Percentiles rank a stretch among this genome's conserved stretches.
Conservation (phyloP, 2,113 vertebrate species). For the Chamaea fasciata region DNA sequence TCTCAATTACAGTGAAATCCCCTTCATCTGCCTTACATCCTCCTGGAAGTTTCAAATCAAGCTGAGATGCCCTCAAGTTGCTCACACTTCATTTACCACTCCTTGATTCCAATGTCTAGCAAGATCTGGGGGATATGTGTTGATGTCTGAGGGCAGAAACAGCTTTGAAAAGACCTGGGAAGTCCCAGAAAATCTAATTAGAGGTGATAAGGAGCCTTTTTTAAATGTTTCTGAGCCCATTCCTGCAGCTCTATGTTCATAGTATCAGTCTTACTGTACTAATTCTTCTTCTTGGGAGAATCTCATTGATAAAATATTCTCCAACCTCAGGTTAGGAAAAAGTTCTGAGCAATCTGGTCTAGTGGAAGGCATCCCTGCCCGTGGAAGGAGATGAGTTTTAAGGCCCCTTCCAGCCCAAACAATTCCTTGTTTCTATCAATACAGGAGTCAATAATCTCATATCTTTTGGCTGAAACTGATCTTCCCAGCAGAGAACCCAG, state of each 20-base stretch:
- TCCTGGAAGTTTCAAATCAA: not conserved
- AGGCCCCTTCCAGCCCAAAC: not conserved
- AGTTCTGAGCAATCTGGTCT: not conserved
- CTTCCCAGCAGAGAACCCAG: not conserved
- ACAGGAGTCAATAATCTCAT: rapidly evolving
- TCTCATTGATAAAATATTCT: not conserved
- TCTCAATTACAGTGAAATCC: not conserved
- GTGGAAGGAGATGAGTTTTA: not conserved
- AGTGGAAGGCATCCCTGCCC: not conserved
- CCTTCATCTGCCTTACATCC: not conserved
- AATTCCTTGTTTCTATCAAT: not conserved
- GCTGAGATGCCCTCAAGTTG: not conserved
- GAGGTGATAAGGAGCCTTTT: not conserved
- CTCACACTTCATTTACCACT: not conserved
- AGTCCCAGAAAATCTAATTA: not conserved
- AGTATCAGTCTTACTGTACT: not conserved
- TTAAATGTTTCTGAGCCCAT: not conserved
- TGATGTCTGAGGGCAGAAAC: not conserved
- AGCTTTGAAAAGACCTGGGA: not conserved
- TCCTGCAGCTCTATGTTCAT: not conserved
- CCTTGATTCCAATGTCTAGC: not conserved
- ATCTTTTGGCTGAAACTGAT: not conserved
- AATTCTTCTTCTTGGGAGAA: not conserved
- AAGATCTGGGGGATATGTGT: not conserved
- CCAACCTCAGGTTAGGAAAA: not conserved